Evolutionary conservation across 2,113 vertebrate species (phyloP), one percentile per base, ranked within the genome.

Genomic region (Eubucco bourcierii): DNA sequence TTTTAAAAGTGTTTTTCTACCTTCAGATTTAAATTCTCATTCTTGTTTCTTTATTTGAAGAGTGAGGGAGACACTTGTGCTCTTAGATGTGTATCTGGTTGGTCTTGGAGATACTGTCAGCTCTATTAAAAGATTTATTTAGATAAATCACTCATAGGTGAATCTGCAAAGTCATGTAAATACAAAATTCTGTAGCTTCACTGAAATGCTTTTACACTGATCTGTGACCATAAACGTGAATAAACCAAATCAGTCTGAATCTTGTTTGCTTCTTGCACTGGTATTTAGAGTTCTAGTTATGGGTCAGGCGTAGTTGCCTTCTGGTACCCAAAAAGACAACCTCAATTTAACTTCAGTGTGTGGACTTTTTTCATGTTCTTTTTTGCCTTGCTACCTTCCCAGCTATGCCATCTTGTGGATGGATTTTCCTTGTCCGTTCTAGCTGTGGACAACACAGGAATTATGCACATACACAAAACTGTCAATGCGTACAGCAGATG

Each of bases 401-500:
- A 85, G 88, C 85, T 94, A 24, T 96, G 95, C 94, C 94, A 94
- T 95, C 94, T 96, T 94, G 91, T 96, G 95, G 95, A 95, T 95
- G 52, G 56, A 84, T 80, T 53, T 67, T 67, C 67, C 56, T 8
- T 31, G 79, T 65, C 75, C 1, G 0, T 87, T 80, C 18, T 76
- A 46, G 39, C 59, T 87, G 29, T 64, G 75, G 46, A 8, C 60
- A 84, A 25, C 21, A 34, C 23, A 37, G 60, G 64, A 60, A 6
- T 82, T 82, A 11, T 23, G 15, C 15, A 18, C 28, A 6, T 16
- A 17, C 5, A 11, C 0, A 3, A 56, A 34, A 41, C 13, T 85
- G 44, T 58, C 37, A 16, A 21, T 6, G 29, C 34, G 37, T 25
- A 63, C 16, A 67, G 37, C 65, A 80, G 13, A 12, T 29, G 41